Evolutionary conservation across 2,113 vertebrate species (phyloP).

Genomic region (Hemiscyllium ocellatum): DNA sequence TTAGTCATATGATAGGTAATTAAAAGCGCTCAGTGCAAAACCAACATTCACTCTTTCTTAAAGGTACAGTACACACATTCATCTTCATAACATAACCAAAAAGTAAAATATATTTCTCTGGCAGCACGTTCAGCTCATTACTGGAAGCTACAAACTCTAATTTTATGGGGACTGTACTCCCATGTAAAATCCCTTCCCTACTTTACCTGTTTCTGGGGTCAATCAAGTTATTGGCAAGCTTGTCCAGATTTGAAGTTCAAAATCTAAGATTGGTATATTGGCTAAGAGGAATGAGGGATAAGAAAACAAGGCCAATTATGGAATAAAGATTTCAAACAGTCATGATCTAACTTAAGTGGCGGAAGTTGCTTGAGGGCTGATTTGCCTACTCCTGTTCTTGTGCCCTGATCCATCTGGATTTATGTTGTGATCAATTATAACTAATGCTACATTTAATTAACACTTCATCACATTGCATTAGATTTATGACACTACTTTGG

Average conservation of each 20-base stretch:
- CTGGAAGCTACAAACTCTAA: not conserved
- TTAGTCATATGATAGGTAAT: too few species aligned
- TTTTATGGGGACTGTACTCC: not conserved
- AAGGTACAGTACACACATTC: too few species aligned
- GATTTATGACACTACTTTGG: not conserved
- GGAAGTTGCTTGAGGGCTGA: not conserved
- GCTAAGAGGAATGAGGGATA: not conserved
- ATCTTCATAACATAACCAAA: not conserved
- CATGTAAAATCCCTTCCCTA: not conserved
- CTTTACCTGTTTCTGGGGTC: not conserved
- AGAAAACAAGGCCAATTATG: not conserved
- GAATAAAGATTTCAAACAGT: not conserved
- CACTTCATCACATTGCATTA: not conserved
- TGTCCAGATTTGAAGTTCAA: not conserved
- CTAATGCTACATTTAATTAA: not conserved
- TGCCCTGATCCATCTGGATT: not conserved
- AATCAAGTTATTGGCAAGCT: not conserved
- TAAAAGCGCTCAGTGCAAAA: too few species aligned
- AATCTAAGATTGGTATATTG: not conserved
- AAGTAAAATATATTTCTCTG: not conserved
- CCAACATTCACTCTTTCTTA: too few species aligned
- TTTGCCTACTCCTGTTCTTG: not conserved
- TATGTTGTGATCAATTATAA: not conserved
- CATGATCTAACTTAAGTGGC: not conserved
- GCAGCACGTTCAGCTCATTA: not conserved